Conservation (phyloP, 1,140 invertebrate species). For the Monochamus saltuarius region DNA sequence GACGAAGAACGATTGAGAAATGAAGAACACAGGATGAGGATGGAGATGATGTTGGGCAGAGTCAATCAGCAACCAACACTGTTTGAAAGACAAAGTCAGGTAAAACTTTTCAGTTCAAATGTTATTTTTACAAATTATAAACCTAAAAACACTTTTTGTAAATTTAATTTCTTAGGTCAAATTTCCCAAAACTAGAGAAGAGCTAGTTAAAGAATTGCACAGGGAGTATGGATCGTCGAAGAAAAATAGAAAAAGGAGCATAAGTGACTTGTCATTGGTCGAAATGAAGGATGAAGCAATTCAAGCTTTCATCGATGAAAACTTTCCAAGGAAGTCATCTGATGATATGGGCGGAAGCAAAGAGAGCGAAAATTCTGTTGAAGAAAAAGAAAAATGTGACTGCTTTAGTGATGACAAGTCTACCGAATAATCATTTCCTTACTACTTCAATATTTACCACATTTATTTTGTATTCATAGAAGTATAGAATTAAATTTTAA, state of each 20-base stretch:
- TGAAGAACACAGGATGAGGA: conserved; percentile 66
- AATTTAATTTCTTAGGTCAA: conserved; percentile 33
- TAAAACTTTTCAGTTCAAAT: too few relatives aligned
- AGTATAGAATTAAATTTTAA: too few relatives aligned
- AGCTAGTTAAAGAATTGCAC: conserved; percentile 39
- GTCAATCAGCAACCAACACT: conserved; percentile 68
- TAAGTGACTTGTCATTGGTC: conserved; percentile 34
- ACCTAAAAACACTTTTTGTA: too few relatives aligned
- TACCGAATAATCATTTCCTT: too few relatives aligned
- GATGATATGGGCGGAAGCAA: background rate
- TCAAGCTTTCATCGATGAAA: conserved; percentile 32
- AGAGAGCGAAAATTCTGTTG: conserved; percentile 8
- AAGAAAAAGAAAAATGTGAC: conserved; percentile 29
- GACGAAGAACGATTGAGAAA: conserved; percentile 66
- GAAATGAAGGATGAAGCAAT: conserved; percentile 43
- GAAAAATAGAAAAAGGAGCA: conserved; percentile 19
- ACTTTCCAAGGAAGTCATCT: background rate
- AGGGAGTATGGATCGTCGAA: conserved; percentile 26
- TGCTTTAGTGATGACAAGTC: conserved; percentile 14
- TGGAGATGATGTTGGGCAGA: conserved; percentile 70
- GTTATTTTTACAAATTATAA: too few relatives aligned
- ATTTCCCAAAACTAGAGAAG: conserved; percentile 40
- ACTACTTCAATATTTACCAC: too few relatives aligned
- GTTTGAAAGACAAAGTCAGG: conserved; percentile 70
- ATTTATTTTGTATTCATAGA: too few relatives aligned